These are phyloP conservation scores for Lutjanus erythropterus DNA, from an alignment of 2,113 vertebrate species.

Conservation along the genomic window DNA sequence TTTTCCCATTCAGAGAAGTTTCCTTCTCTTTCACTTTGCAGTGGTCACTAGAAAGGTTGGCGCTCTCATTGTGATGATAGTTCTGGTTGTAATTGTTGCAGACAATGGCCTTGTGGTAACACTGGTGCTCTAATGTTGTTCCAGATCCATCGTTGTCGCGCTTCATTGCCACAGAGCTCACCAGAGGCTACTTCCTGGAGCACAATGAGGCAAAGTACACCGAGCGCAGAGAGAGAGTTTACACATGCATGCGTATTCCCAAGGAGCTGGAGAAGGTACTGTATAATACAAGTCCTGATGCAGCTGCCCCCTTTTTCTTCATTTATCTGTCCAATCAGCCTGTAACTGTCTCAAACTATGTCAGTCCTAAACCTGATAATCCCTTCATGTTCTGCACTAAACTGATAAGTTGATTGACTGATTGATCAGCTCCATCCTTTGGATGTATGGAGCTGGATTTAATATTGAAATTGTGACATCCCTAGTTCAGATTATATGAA, in stretches of 20 bases:
- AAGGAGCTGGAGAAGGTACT: slow-evolving; percentile 96
- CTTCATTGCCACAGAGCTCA: slow-evolving; percentile 95
- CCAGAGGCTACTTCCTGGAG: slow-evolving; percentile 98
- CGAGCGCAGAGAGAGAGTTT: slow-evolving; percentile 94
- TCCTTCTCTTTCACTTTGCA: slow-evolving; percentile 39
- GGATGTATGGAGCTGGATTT: too few species aligned
- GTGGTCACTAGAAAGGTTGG: background rate
- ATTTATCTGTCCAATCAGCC: background rate
- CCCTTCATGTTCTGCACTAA: background rate
- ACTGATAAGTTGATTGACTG: background rate
- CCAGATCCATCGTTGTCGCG: slow-evolving; percentile 92
- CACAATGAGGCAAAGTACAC: slow-evolving; percentile 98
- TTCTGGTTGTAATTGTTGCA: slow-evolving; percentile 45
- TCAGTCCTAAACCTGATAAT: background rate
- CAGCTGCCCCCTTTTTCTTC: background rate
- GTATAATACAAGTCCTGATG: slow-evolving; percentile 2
- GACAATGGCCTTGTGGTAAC: slow-evolving; percentile 56
- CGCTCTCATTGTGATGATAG: slow-evolving; percentile 43
- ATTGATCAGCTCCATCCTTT: background rate
- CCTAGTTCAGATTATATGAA: too few species aligned
- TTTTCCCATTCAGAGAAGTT: slow-evolving; percentile 22
- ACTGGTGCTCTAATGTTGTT: slow-evolving; percentile 72
- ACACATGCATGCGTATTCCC: slow-evolving; percentile 97
- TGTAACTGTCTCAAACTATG: background rate
- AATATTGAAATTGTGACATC: too few species aligned